These are phyloP conservation scores for Stenurella melanura DNA, from an alignment of 2,888 invertebrate genomes.

Conservation along the genomic window DNA sequence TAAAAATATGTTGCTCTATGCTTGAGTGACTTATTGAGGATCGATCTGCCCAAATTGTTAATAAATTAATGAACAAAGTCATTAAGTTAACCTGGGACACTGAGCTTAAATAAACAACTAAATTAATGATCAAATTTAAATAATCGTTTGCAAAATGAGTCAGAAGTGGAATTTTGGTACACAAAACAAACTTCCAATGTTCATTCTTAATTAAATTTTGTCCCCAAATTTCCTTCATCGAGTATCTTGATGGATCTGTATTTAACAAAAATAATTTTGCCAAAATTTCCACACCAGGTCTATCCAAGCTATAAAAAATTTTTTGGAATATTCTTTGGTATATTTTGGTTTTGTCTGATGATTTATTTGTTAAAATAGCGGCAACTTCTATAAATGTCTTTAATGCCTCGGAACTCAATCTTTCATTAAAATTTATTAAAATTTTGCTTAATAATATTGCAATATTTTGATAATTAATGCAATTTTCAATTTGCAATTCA, in stretches of 20 bases:
- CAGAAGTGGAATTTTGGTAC: conserved; percentile 78
- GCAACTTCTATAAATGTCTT: conserved; percentile 76
- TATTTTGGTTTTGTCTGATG: conserved; percentile 69
- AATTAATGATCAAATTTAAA: conserved; percentile 75
- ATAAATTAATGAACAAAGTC: conserved; percentile 75
- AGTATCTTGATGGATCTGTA: conserved; percentile 73
- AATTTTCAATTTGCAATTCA: conserved; percentile 66
- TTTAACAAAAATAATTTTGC: conserved; percentile 76
- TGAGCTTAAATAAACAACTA: conserved; percentile 78
- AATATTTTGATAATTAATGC: conserved; percentile 61
- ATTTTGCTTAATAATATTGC: conserved; percentile 77
- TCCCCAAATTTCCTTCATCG: conserved; percentile 75
- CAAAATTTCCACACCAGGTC: conserved; percentile 77
- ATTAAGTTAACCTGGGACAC: conserved; percentile 67
- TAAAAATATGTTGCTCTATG: conserved; percentile 81
- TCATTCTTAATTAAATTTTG: conserved; percentile 74
- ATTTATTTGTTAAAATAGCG: conserved; percentile 74
- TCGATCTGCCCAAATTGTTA: conserved; percentile 82
- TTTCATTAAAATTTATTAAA: conserved; percentile 76
- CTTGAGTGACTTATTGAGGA: conserved; percentile 79
- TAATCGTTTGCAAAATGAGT: conserved; percentile 74
- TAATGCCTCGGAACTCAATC: conserved; percentile 73
- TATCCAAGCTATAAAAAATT: conserved; percentile 76
- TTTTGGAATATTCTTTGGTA: conserved; percentile 74
- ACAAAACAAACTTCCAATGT: conserved; percentile 82